Evolutionary conservation across 1,140 invertebrate genomes (phyloP).

Genomic region (Drosophila nannoptera): DNA sequence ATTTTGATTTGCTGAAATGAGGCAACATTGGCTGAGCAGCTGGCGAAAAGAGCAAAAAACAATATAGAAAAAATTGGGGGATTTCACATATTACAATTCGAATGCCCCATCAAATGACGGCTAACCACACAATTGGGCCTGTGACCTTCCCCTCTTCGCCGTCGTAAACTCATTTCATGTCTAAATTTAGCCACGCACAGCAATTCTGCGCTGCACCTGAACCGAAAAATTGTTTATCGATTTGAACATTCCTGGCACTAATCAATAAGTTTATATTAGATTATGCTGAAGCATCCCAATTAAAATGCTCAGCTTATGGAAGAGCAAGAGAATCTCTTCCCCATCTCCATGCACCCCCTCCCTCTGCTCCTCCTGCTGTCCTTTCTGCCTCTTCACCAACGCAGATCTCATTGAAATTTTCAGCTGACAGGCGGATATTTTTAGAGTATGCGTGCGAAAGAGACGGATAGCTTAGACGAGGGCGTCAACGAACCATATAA

Average conservation of each 20-base stretch:
- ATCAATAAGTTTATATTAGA: conserved; percentile 33
- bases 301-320: conserved; percentile 26
- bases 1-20: background rate
- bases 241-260: conserved; percentile 24
- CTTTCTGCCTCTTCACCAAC: too few species aligned
- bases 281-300: conserved; percentile 19
- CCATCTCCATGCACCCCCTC: background rate
- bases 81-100: background rate
- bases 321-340: too few species aligned
- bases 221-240: conserved; percentile 12
- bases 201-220: background rate
- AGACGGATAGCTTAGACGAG: conserved; percentile 1
- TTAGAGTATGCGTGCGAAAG: conserved; percentile 7
- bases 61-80: background rate
- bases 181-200: background rate
- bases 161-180: background rate
- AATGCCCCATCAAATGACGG: background rate
- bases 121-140: background rate
- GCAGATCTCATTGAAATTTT: background rate
- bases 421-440: conserved; percentile 32
- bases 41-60: conserved; percentile 1
- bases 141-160: background rate
- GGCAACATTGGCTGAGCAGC: conserved; percentile 5
- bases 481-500: conserved; percentile 16
- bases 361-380: too few species aligned